Evolutionary conservation across 2,113 vertebrate genomes (phyloP), one percentile per base, ranked within the genome.

Genomic region (Otis tarda): DNA sequence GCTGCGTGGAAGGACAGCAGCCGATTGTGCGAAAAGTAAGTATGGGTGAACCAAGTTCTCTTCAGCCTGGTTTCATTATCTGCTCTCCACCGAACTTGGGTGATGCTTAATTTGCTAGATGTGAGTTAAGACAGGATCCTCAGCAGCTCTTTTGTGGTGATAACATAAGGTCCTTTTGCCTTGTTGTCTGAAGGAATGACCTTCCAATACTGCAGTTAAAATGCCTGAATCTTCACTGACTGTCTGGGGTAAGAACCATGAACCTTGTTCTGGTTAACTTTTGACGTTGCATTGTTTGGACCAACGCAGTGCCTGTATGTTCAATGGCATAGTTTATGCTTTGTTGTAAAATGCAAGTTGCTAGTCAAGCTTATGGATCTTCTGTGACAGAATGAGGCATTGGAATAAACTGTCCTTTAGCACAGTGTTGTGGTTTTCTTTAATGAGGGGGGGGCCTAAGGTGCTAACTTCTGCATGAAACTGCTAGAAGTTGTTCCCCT

Each of bases 21-120:
- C 98, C 99, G 60, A 99, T 99, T 45, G 98, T 99, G 89, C 98
- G 99, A 96, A 99, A 99, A 98, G 99, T 99, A 91, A 98, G 98
- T 97, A 19, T 5, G 28, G 6, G 10, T 45, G 14, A 82, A 68
- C 41, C 25, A 19, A 10, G 30, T 71, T 79, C 21, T 76, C 5
- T 27, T 57, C 16, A 10, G 50, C 17, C 6, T 64, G 22, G 4
- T 30, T 87, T 75, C 8, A 1, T 45, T 39, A 61, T 55, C 33
- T 85, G 17, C 6, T 73, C 41, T 65, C n/a, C 63, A 0, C 37
- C 6, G 41, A 45, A 35, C 20, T 13, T n/a, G 20, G 10, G 6
- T 0, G 1, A 23, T 10, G 16, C 47, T 81, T 83, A 3, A 63
- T 81, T 83, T 70, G 18, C 33, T 60, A 22, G 9, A 14, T 69